Evolutionary conservation across 2,113 vertebrate species (phyloP).

Genomic region (Pedetes capensis): DNA sequence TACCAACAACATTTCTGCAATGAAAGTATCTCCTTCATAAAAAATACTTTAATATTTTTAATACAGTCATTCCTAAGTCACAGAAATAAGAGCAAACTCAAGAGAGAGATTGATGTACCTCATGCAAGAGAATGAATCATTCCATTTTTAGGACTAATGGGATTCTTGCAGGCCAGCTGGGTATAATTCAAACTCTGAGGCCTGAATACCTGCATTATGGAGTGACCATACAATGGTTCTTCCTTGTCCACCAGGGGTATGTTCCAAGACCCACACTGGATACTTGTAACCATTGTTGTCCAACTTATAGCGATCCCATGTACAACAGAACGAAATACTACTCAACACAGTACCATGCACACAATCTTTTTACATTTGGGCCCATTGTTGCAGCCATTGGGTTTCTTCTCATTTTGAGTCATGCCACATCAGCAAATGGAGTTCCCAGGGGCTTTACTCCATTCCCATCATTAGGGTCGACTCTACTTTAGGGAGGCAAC

Average conservation of each 20-base stretch:
- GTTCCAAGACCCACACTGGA: not conserved
- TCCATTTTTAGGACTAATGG: not conserved
- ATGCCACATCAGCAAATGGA: no score
- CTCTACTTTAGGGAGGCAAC: no score
- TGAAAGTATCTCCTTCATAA: not conserved
- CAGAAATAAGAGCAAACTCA: not conserved
- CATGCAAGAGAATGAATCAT: not conserved
- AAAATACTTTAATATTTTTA: not conserved
- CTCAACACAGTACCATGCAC: no score
- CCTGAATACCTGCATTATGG: not conserved
- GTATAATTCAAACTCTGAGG: not conserved
- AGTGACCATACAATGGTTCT: not conserved
- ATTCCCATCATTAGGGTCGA: no score
- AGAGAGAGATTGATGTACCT: not conserved
- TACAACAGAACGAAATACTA: no score
- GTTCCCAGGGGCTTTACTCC: no score
- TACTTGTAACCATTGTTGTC: not conserved
- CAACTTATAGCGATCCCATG: no score
- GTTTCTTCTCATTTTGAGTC: no score
- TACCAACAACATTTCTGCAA: not conserved
- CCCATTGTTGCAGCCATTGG: no score
- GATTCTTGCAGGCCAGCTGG: no score
- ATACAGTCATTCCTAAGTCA: not conserved
- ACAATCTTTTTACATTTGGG: no score
- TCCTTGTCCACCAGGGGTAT: no score